Evolutionary conservation across 2,888 invertebrate species (phyloP).

Genomic region (Chymomyza fuscimana): DNA sequence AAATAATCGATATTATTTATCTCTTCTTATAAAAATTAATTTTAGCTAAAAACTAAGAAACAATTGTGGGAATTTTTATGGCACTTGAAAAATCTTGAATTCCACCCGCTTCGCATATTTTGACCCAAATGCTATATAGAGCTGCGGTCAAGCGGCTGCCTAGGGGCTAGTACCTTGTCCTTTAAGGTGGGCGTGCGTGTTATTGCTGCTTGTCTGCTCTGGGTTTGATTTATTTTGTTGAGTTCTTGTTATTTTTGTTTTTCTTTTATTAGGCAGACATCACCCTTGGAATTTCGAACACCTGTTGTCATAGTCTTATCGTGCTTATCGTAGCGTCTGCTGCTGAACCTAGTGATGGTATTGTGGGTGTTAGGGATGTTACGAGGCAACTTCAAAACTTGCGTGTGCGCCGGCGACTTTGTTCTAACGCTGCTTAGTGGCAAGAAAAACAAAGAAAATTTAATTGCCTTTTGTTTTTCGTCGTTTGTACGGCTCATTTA

Average conservation of each 20-base stretch:
- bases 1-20: too few relatives aligned
- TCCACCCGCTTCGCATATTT: too few relatives aligned
- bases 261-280: conserved; percentile 16
- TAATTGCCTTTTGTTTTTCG: conserved; percentile 73
- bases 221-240: conserved; percentile 62
- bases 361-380: not conserved
- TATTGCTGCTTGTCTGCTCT: conserved; percentile 52
- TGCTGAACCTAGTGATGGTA: not conserved
- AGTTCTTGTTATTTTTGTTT: conserved; percentile 22
- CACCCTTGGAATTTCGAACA: conserved; percentile 66
- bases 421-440: conserved; percentile 28
- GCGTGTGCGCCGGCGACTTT: conserved; percentile 60
- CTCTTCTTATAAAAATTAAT: too few relatives aligned
- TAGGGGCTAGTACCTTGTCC: not conserved
- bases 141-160: conserved; percentile 26
- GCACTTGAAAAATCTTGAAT: too few relatives aligned
- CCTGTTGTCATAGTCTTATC: conserved; percentile 48
- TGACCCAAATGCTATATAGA: too few relatives aligned
- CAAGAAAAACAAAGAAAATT: conserved; percentile 37
- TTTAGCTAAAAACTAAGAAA: too few relatives aligned
- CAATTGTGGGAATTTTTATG: too few relatives aligned
- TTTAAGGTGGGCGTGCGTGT: conserved; percentile 4
- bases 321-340: conserved; percentile 13
- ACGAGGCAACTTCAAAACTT: conserved; percentile 27
- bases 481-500: conserved; percentile 72